These are phyloP conservation scores for Melanotus villosus DNA, from an alignment of 2,888 invertebrate species.

Conservation along the genomic window DNA sequence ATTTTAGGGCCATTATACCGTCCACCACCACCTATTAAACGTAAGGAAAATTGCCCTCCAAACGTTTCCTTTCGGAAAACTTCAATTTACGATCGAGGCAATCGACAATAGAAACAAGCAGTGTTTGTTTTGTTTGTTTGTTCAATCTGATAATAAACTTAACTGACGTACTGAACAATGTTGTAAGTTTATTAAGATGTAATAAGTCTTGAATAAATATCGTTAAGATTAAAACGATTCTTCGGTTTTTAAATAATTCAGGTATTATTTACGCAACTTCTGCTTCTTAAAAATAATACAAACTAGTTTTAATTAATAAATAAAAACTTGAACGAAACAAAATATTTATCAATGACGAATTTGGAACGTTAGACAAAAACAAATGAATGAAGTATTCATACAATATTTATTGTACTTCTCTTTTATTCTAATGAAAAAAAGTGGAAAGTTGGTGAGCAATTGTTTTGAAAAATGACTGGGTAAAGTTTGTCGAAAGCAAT, in stretches of 20 bases:
- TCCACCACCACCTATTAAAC: no score
- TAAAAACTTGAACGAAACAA: no score
- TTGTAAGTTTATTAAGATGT: no score
- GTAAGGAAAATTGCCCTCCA: neutral
- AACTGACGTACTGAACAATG: neutral
- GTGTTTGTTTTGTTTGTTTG: neutral
- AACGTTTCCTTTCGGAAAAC: slow-evolving; percentile 4
- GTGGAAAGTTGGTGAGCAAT: neutral
- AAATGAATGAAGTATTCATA: neutral
- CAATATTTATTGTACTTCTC: no score
- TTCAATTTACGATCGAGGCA: neutral
- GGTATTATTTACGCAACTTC: no score
- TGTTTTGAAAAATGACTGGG: slow-evolving; percentile 10
- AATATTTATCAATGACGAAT: no score
- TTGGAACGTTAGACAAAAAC: neutral
- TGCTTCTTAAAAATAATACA: no score
- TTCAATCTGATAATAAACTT: neutral
- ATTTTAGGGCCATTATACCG: no score
- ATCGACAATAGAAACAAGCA: neutral
- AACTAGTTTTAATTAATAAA: no score
- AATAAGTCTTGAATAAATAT: no score
- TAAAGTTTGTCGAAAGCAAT: slow-evolving; percentile 18
- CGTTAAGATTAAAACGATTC: no score
- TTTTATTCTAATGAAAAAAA: neutral
- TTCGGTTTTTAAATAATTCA: no score